Evolutionary conservation across 2,113 vertebrate species (phyloP).

Genomic region (Sisor rabdophorus): DNA sequence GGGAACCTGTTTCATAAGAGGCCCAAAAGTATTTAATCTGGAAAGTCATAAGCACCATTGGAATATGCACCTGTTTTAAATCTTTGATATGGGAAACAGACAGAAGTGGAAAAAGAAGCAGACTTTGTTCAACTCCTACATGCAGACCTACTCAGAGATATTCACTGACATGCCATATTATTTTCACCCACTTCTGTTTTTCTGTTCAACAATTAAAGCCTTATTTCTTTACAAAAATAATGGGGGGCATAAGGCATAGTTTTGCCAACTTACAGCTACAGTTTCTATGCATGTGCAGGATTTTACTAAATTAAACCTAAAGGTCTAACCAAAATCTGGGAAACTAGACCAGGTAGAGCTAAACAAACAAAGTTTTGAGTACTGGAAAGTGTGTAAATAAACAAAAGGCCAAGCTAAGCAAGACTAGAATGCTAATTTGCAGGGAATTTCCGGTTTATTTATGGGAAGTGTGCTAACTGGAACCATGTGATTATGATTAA

Average conservation of each 20-base stretch:
- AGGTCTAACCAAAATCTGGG: not conserved
- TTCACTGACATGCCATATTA: slow-evolving; percentile 14
- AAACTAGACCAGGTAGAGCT: not conserved
- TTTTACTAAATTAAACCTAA: not conserved
- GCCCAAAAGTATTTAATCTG: slow-evolving; percentile 35
- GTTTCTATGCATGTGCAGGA: not conserved
- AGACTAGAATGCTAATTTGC: not conserved
- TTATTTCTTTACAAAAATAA: not conserved
- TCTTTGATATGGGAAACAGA: slow-evolving; percentile 24
- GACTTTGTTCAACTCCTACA: slow-evolving; percentile 17
- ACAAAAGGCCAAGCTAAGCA: not conserved
- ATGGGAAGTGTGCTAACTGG: not conserved
- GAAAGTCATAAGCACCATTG: slow-evolving; percentile 8
- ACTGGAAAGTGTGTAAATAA: not conserved
- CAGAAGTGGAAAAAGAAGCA: slow-evolving; percentile 17
- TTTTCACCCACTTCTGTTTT: not conserved
- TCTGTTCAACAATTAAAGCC: not conserved
- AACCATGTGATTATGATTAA: not conserved
- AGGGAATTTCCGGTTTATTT: not conserved
- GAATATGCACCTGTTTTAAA: slow-evolving; percentile 46
- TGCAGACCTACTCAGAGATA: slow-evolving; percentile 1
- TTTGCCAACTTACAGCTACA: not conserved
- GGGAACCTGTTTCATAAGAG: slow-evolving; percentile 29
- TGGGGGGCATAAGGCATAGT: not conserved
- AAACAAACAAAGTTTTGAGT: not conserved